Percentiles rank a stretch among this genome's conserved stretches.
These are phyloP conservation scores for Xestia ashworthii DNA, from an alignment of 2,888 invertebrate genomes.

Conservation along the genomic window DNA sequence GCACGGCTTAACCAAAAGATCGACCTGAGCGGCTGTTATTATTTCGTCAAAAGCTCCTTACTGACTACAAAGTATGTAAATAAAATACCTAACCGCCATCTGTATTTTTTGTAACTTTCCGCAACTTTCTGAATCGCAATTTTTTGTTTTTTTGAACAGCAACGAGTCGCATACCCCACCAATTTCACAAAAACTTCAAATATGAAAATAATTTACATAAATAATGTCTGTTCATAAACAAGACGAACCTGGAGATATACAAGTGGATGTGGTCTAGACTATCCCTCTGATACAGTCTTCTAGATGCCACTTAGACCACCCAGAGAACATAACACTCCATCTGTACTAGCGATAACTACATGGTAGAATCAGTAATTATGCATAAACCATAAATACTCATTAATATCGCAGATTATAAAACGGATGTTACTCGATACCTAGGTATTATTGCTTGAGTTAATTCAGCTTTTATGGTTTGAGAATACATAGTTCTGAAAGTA, in stretches of 20 bases:
- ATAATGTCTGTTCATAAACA: not conserved
- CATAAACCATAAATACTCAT: conserved; percentile 4
- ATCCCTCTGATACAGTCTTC: not conserved
- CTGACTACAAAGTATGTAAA: not conserved
- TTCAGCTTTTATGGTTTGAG: not conserved
- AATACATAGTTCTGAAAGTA: conserved; percentile 25
- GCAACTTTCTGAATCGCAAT: not conserved
- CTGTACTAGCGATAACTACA: not conserved
- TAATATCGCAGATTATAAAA: conserved; percentile 14
- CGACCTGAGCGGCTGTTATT: too few relatives aligned
- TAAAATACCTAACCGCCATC: not conserved
- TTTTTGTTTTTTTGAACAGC: too few relatives aligned
- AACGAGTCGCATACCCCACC: too few relatives aligned
- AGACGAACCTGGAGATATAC: not conserved
- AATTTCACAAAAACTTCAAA: not conserved
- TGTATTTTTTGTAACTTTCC: not conserved
- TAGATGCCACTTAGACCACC: conserved; percentile 18
- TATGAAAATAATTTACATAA: not conserved
- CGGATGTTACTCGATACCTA: conserved; percentile 19
- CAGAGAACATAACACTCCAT: not conserved
- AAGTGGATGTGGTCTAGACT: not conserved
- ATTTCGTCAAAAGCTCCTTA: too few relatives aligned
- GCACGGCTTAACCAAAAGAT: too few relatives aligned
- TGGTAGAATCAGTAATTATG: conserved; percentile 15
- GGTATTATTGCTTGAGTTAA: not conserved